Percentiles rank a stretch among this genome's conserved stretches.
phyloP scores from a whole-genome alignment of 2,797 vertebrate species.

The Podarcis lilfordi region DNA sequence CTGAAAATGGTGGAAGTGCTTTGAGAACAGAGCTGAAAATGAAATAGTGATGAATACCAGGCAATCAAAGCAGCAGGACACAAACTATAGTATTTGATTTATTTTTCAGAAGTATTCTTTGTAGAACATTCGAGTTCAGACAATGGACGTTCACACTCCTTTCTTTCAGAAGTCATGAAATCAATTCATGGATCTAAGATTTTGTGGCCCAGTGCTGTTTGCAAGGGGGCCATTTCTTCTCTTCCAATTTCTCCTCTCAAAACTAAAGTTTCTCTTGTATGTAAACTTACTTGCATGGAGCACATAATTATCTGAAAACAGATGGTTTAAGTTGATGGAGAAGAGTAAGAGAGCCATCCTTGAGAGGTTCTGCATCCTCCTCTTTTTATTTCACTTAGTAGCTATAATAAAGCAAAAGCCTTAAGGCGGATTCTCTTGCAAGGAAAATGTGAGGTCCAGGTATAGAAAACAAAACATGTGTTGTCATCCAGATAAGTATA shows the following conservation, averaged over 20 bases:
- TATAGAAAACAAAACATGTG: background rate
- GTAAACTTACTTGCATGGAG: constrained; percentile 53
- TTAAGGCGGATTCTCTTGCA: constrained; percentile 25
- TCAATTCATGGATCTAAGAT: constrained; percentile 60
- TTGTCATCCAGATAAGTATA: background rate
- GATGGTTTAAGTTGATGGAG: constrained; percentile 17
- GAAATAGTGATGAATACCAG: constrained; percentile 54
- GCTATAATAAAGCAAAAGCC: constrained; percentile 23
- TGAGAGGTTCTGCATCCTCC: background rate
- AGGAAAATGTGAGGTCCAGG: constrained; percentile 17
- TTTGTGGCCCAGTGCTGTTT: constrained; percentile 63
- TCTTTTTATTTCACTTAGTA: constrained; percentile 12
- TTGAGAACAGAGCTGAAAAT: constrained; percentile 58
- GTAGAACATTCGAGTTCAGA: constrained; percentile 53
- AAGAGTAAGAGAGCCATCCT: constrained; percentile 28
- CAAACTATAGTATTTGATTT: constrained; percentile 66
- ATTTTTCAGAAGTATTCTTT: constrained; percentile 57
- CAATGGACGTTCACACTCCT: constrained; percentile 27
- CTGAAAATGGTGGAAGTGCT: constrained; percentile 10
- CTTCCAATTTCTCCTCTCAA: too few species aligned
- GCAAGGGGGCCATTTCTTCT: constrained; percentile 66
- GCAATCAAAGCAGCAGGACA: constrained; percentile 59
- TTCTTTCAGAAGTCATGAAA: constrained; percentile 59
- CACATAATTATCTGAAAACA: constrained; percentile 50
- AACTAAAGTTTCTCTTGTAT: too few species aligned